A percentile compares a stretch with the other conserved stretches of the same genome.
phyloP scores from a whole-genome alignment of 35 echinoderm and acorn worm genomes.

The Apostichopus japonicus region DNA sequence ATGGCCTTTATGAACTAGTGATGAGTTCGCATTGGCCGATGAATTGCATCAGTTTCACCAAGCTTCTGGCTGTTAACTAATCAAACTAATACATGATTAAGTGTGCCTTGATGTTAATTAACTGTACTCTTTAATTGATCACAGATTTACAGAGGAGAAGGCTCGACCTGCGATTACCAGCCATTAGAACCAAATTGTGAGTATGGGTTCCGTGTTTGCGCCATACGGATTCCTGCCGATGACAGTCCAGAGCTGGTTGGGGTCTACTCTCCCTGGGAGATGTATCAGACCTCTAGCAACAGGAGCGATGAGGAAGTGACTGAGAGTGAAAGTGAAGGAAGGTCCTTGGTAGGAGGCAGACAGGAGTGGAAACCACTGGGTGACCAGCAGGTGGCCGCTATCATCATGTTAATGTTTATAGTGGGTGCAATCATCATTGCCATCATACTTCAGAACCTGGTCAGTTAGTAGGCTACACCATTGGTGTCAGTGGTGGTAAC shows the following conservation, averaged over 20 bases:
- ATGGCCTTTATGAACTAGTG: too few relatives aligned
- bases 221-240: slow-evolving; percentile 75
- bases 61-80: too few relatives aligned
- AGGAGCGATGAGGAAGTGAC: not conserved
- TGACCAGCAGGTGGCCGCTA: slow-evolving; percentile 80
- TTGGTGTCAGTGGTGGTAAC: not conserved
- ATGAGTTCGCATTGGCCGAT: too few relatives aligned
- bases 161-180: slow-evolving; percentile 49
- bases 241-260: slow-evolving; percentile 80
- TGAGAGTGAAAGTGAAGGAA: slow-evolving; percentile 1
- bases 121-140: not conserved
- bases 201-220: slow-evolving; percentile 89
- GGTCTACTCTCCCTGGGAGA: slow-evolving; percentile 80
- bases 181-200: slow-evolving; percentile 80
- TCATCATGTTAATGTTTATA: slow-evolving; percentile 76
- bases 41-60: too few relatives aligned
- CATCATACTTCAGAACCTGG: slow-evolving; percentile 71
- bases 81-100: too few relatives aligned
- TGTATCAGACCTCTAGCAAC: slow-evolving; percentile 56
- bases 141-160: slow-evolving; percentile 90
- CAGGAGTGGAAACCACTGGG: slow-evolving; percentile 69
- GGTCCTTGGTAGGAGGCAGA: slow-evolving; percentile 20
- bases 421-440: slow-evolving; percentile 85
- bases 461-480: slow-evolving; percentile 44
- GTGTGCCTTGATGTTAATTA: too few relatives aligned